Evolutionary conservation across 2,113 vertebrate genomes (phyloP), one percentile per base, ranked within the genome.

Genomic region (Microcebus ravelobensis): DNA sequence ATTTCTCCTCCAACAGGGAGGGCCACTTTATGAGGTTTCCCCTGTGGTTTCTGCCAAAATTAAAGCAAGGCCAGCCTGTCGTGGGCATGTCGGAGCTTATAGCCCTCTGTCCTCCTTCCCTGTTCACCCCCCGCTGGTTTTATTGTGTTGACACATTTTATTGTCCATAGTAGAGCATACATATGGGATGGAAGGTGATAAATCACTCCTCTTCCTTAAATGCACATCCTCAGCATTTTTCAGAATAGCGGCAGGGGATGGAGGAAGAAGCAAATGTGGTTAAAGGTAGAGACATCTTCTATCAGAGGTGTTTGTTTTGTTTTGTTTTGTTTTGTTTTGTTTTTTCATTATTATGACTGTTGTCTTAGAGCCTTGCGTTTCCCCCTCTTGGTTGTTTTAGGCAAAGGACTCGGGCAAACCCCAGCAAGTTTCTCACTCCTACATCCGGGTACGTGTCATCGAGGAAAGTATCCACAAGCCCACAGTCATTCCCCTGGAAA

Each of bases 391-490:
- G 92, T 93, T 73, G 6, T 80, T 68, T 89, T 95, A 99, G 99
- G 99, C 99, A 42, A 99, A 98, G 57, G 99, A 99, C 97, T 99
- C 99, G 0, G 99, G 99, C 29, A 99, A 98, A 82, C 99, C 99
- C 1, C 98, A 99, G 23, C 98, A 99, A 90, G 98, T 98, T 23
- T 99, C 99, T 15, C 98, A 98, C 39, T 98, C 99, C 50, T 99
- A 98, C 1, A 73, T 99, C 76, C 99, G 98, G 0, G 98, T 99
- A 84, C 98, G 99, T 27, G 99, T 99, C 92, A 99, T 99, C 11
- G 99, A 99, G 97, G 99, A 99, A 95, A 99, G 99, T 85, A 99
- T 99, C 50, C 99, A 99, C 97, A 99, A 99, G 52, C 99, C 99
- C 0, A 99, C 99, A 0, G 99, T 99, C 8, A 98, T 99, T 90